Evolutionary conservation across 2,797 vertebrate genomes (phyloP), one percentile per base, ranked within the genome.

Genomic region (Enteromius argenteus): DNA sequence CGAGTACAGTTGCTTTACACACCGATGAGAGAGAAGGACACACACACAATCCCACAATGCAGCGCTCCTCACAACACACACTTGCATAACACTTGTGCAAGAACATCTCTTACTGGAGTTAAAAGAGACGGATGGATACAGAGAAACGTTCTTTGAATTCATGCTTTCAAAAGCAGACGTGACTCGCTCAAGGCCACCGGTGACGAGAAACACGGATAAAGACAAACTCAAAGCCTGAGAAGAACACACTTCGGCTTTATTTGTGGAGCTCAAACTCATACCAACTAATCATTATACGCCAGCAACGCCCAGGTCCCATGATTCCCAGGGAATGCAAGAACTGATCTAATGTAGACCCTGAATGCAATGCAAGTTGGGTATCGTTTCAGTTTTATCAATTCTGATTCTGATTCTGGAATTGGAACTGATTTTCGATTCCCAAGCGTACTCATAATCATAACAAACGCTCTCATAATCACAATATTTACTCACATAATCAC

Each of bases 41-140:
- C 17, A 75, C 35, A 15, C 42, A 83, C 35, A 13, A 2, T 27
- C 80, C 27, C 46, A 78, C 39, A 64, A 64, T 58, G 32, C 71
- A 75, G 19, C 8, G 23, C n/a, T 72, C 42, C 58, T 39, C 53
- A 32, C 42, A 60, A 75, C 66, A 58, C 32, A 75, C 13, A 27
- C 79, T 76, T 81, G 71, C 79, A 3, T 74, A 85, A 69, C 35
- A 17, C 19, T 76, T 2, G 1, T 72, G 75, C 80, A 80, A 80
- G 66, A 84, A 81, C 37, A 77, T 32, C 51, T 32, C 79, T 27
- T 17, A 37, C n/a, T 21, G 0, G 6, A 78, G 64, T 30, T 58
- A 3, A 39, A 64, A 80, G 53, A 30, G n/a, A 44, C 23, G 5
- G 15, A 82, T 11, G 66, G 67, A 53, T 49, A 73, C 15, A 64